A percentile compares a stretch with the other conserved stretches of the same genome.
These are phyloP conservation scores for Heliconius melpomene DNA, from an alignment of 1,140 invertebrate genomes.

Conservation along the genomic window DNA sequence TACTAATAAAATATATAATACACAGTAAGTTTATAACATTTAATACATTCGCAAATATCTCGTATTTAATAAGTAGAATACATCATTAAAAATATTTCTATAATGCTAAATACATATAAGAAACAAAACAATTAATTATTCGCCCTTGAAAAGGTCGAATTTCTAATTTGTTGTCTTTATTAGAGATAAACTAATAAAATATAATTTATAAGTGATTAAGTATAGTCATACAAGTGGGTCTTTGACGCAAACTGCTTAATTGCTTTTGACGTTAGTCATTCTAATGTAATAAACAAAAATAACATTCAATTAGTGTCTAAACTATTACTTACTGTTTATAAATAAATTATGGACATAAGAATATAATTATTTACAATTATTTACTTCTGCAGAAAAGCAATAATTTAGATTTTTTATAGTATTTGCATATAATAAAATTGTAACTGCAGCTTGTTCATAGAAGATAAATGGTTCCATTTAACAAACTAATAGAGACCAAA, in stretches of 20 bases:
- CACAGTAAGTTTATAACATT: too few species aligned
- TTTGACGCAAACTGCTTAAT: constrained; percentile 1
- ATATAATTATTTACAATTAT: too few species aligned
- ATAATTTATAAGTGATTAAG: background rate
- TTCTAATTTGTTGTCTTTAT: background rate
- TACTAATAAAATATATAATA: too few species aligned
- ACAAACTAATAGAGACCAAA: too few species aligned
- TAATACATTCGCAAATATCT: too few species aligned
- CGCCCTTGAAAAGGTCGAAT: background rate
- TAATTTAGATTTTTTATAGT: too few species aligned
- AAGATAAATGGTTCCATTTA: too few species aligned
- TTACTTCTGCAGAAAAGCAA: too few species aligned
- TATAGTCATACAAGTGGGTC: background rate
- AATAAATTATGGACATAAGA: background rate
- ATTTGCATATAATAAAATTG: too few species aligned
- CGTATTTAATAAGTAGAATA: too few species aligned
- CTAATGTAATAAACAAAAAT: background rate
- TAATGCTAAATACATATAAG: background rate
- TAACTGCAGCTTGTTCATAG: too few species aligned
- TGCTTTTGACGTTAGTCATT: background rate
- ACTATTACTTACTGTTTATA: background rate
- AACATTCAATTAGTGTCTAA: background rate
- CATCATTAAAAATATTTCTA: background rate
- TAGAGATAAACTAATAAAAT: background rate
- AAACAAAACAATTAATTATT: background rate